These are phyloP conservation scores for Ibidorhyncha struthersii DNA, from an alignment of 2,113 vertebrate species.

Conservation along the genomic window DNA sequence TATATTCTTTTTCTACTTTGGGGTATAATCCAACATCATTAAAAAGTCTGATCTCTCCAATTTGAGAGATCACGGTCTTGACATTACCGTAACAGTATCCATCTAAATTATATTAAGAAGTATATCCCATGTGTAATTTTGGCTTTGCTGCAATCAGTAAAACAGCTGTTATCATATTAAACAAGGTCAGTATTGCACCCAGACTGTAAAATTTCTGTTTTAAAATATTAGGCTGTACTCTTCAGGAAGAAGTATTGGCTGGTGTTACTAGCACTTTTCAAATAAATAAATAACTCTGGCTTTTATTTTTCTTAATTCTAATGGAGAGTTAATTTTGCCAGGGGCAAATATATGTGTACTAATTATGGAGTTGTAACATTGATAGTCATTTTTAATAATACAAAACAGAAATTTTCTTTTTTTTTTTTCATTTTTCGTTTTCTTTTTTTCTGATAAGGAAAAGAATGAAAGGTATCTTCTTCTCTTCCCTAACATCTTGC, in stretches of 20 bases:
- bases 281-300: background rate
- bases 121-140: background rate
- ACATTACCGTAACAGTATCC: background rate
- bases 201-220: background rate
- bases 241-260: background rate
- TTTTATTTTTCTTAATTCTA: background rate
- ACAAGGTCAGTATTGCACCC: background rate
- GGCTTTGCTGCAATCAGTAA: background rate
- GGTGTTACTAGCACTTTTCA: background rate
- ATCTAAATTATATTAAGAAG: background rate
- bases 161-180: background rate
- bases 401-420: background rate
- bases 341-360: background rate
- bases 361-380: background rate
- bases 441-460: constrained; percentile 80
- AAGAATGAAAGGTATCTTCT: constrained; percentile 96
- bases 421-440: background rate
- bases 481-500: constrained; percentile 93
- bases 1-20: background rate
- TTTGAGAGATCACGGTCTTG: background rate
- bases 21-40: background rate
- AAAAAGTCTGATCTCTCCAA: background rate
- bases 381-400: background rate
- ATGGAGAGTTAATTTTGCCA: background rate
- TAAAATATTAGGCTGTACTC: background rate